Evolutionary conservation across 2,888 invertebrate genomes (phyloP).

Genomic region (Neoaliturus tenellus): DNA sequence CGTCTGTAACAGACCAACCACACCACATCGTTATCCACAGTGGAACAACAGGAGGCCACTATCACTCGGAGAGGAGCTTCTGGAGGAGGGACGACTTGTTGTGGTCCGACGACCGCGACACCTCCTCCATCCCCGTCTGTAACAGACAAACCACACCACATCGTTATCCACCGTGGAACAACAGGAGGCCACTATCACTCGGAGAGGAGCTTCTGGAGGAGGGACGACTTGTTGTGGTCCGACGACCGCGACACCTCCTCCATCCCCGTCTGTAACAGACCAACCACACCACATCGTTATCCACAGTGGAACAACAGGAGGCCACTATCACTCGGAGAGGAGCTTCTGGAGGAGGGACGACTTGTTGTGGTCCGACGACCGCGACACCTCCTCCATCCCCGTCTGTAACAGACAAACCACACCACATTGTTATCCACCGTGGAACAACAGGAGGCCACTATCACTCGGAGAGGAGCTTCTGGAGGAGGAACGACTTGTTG

Average conservation of each 20-base stretch:
- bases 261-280: conserved; percentile 71
- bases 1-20: background rate
- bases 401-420: background rate
- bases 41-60: too few relatives aligned
- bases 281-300: too few relatives aligned
- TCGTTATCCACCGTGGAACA: too few relatives aligned
- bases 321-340: conserved; percentile 80
- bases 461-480: conserved; percentile 89
- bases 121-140: conserved; percentile 78
- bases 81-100: conserved; percentile 86
- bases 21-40: too few relatives aligned
- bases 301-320: too few relatives aligned
- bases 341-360: conserved; percentile 91
- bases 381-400: conserved; percentile 80
- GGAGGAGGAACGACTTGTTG: conserved; percentile 84
- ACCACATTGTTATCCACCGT: too few relatives aligned
- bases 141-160: background rate
- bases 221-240: conserved; percentile 85
- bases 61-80: conserved; percentile 88
- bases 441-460: conserved; percentile 49
- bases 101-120: conserved; percentile 83
- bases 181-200: conserved; percentile 75
- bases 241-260: conserved; percentile 82
- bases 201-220: conserved; percentile 90
- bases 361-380: conserved; percentile 83